phyloP scores from a whole-genome alignment of 2,888 invertebrate species.

The Lasioglossum vierecki region DNA sequence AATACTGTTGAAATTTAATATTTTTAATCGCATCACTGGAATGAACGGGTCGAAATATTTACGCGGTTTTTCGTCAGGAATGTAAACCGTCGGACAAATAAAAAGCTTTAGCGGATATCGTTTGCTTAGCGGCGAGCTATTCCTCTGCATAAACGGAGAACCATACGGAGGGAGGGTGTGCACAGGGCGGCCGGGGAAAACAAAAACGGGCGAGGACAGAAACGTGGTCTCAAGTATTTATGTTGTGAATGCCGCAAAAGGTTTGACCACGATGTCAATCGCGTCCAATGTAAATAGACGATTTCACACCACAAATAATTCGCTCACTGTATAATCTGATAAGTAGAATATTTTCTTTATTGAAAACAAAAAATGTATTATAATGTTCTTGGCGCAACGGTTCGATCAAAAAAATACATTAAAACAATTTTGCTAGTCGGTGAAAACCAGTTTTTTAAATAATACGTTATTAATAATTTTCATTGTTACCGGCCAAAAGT shows the following conservation, averaged over 20 bases:
- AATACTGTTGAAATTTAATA: not conserved
- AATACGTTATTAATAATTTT: too few relatives aligned
- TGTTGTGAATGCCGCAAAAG: not conserved
- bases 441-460: too few relatives aligned
- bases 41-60: not conserved
- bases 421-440: too few relatives aligned
- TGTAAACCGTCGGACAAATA: not conserved
- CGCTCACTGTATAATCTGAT: not conserved
- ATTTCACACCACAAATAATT: not conserved
- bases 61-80: not conserved
- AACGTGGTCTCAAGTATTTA: not conserved
- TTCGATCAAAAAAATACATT: too few relatives aligned
- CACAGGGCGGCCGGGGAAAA: not conserved
- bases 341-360: not conserved
- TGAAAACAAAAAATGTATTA: too few relatives aligned
- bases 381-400: too few relatives aligned
- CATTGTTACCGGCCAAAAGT: too few relatives aligned
- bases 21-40: not conserved
- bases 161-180: not conserved
- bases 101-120: not conserved
- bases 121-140: constrained; percentile 1
- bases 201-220: not conserved
- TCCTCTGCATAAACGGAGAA: not conserved
- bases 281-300: not conserved
- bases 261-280: not conserved